These are phyloP conservation scores for Philhelius pedissequus DNA, from an alignment of 2,888 invertebrate species.

Conservation along the genomic window DNA sequence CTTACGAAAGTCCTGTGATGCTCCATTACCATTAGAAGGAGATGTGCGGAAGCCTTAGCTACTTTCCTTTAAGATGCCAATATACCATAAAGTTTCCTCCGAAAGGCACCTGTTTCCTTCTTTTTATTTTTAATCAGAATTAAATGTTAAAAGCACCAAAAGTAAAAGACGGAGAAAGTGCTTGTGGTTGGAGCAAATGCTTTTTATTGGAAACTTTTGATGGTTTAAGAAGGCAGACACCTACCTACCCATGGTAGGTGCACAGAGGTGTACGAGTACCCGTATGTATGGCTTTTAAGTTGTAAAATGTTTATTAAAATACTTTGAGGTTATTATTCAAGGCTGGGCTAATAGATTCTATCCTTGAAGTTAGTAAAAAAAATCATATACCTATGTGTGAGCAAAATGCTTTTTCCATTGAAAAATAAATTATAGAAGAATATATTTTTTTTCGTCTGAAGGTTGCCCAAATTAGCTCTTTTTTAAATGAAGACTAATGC, in stretches of 20 bases:
- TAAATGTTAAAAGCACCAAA: slow-evolving; percentile 52
- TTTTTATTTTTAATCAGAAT: slow-evolving; percentile 41
- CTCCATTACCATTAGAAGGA: slow-evolving; percentile 18
- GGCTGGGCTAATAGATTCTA: slow-evolving; percentile 35
- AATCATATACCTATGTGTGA: background rate
- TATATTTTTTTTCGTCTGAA: too few species aligned
- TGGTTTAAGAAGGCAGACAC: slow-evolving; percentile 7
- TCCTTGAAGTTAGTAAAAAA: background rate
- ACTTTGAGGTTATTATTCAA: slow-evolving; percentile 14
- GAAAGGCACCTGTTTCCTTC: slow-evolving; percentile 24
- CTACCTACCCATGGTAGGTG: background rate
- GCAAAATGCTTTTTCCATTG: background rate
- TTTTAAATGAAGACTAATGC: too few species aligned
- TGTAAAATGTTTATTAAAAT: slow-evolving; percentile 63
- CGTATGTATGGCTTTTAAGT: slow-evolving; percentile 11
- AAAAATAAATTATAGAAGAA: background rate
- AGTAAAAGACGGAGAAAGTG: background rate
- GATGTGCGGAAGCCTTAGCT: background rate
- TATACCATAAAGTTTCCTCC: slow-evolving; percentile 5
- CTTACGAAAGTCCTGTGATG: slow-evolving; percentile 34
- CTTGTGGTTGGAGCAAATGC: background rate
- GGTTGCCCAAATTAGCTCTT: too few species aligned
- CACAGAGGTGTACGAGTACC: background rate
- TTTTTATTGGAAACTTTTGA: slow-evolving; percentile 45
- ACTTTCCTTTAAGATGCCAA: background rate